Evolutionary conservation across 2,888 invertebrate genomes (phyloP).

Genomic region (Drosophila histrio): DNA sequence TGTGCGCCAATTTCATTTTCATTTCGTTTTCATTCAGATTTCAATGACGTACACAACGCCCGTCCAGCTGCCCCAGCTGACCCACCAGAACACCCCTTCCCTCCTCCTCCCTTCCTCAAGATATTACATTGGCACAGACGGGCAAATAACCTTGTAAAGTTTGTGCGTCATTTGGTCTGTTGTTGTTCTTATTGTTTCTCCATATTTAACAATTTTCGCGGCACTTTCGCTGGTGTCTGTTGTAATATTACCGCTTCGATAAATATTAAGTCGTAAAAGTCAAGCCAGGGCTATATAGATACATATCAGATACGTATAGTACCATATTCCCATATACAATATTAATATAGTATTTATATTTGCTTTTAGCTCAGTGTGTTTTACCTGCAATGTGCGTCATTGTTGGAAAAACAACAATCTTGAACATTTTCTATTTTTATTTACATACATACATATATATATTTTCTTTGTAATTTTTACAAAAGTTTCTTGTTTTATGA

Average conservation of each 20-base stretch:
- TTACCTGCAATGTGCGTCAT: slow-evolving; percentile 56
- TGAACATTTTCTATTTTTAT: slow-evolving; percentile 35
- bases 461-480: slow-evolving; percentile 46
- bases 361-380: slow-evolving; percentile 20
- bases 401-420: slow-evolving; percentile 27
- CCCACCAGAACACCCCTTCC: slow-evolving; percentile 1
- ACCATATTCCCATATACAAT: background rate
- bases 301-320: background rate
- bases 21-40: slow-evolving; percentile 65
- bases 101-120: background rate
- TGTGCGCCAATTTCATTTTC: slow-evolving; percentile 65
- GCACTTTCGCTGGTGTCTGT: slow-evolving; percentile 58
- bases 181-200: slow-evolving; percentile 26
- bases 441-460: slow-evolving; percentile 3
- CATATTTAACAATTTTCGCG: slow-evolving; percentile 40
- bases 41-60: slow-evolving; percentile 66
- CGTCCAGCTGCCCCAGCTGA: slow-evolving; percentile 9
- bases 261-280: slow-evolving; percentile 60
- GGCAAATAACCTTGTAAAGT: slow-evolving; percentile 74
- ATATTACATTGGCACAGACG: slow-evolving; percentile 48
- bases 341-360: slow-evolving; percentile 26
- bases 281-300: slow-evolving; percentile 35
- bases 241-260: slow-evolving; percentile 66
- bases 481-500: slow-evolving; percentile 19
- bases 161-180: slow-evolving; percentile 71